Percentiles rank a stretch among this genome's conserved stretches.
These are phyloP conservation scores for Saturnia japonica DNA, from an alignment of 2,888 invertebrate genomes.

Conservation along the genomic window DNA sequence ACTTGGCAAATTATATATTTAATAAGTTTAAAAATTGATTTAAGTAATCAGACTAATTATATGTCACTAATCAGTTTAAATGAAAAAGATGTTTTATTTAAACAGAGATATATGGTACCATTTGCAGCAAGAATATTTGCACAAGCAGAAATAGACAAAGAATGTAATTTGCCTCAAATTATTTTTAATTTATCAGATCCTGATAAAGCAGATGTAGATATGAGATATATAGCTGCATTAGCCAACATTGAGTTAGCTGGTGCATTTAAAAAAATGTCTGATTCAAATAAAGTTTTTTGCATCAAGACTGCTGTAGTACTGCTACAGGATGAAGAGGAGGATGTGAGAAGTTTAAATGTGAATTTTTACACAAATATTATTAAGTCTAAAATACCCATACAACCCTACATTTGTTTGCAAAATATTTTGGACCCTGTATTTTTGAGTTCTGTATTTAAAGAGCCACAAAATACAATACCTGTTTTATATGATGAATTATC, in stretches of 20 bases:
- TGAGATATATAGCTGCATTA: slow-evolving; percentile 62
- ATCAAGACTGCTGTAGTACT: slow-evolving; percentile 68
- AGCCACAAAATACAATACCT: slow-evolving; percentile 38
- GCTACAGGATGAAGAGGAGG: slow-evolving; percentile 80
- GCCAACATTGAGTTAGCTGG: slow-evolving; percentile 66
- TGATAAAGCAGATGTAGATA: slow-evolving; percentile 59
- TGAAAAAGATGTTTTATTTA: slow-evolving; percentile 43
- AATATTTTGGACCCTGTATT: slow-evolving; percentile 53
- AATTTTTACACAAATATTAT: slow-evolving; percentile 53
- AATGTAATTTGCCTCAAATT: slow-evolving; percentile 44
- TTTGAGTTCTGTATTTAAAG: slow-evolving; percentile 43
- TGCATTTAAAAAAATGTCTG: slow-evolving; percentile 44
- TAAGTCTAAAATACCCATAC: slow-evolving; percentile 34
- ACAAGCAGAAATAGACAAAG: slow-evolving; percentile 30
- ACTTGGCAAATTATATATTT: slow-evolving; percentile 62
- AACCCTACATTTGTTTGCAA: slow-evolving; percentile 61
- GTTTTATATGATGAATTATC: slow-evolving; percentile 46
- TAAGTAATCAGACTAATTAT: slow-evolving; percentile 35
- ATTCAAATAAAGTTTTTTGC: slow-evolving; percentile 54
- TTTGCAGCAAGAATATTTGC: slow-evolving; percentile 50
- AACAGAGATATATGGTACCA: slow-evolving; percentile 60
- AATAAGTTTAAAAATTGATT: slow-evolving; percentile 47
- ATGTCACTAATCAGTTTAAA: slow-evolving; percentile 34
- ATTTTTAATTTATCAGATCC: slow-evolving; percentile 55
- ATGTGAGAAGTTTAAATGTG: slow-evolving; percentile 68